Conservation (phyloP, 2,797 vertebrate species). For the Psittacula derbiana region DNA sequence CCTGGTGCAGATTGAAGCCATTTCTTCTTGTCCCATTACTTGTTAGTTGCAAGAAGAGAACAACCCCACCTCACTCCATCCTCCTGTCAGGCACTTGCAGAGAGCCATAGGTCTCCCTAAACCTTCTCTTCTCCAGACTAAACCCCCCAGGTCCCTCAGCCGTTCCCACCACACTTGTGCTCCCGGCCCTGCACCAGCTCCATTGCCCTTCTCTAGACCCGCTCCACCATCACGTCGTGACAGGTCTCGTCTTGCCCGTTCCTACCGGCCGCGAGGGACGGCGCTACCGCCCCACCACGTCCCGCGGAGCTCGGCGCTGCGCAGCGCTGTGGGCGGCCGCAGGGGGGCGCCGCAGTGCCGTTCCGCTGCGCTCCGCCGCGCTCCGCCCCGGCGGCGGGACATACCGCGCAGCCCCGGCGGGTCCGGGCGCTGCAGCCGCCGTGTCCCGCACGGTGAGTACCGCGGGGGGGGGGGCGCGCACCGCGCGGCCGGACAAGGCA, state of each 20-base stretch:
- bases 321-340: neutral
- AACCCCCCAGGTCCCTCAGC: neutral
- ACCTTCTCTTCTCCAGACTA: neutral
- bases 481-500: neutral
- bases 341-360: neutral
- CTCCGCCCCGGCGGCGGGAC: constrained; percentile 16
- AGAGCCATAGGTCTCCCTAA: neutral
- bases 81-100: neutral
- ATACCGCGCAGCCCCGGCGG: neutral
- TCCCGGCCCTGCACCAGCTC: neutral
- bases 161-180: neutral
- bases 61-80: neutral
- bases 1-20: neutral
- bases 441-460: neutral
- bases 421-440: constrained; percentile 7
- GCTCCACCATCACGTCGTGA: neutral
- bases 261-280: neutral
- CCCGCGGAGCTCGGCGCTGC: neutral
- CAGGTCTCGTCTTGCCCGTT: too few species aligned
- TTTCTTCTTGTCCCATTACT: neutral
- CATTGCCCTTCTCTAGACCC: too few species aligned
- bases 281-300: neutral
- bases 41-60: neutral
- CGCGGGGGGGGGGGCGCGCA: neutral
- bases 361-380: neutral